Evolutionary conservation across 2,888 invertebrate species (phyloP), one percentile per base, ranked within the genome.

Genomic region (Hemaris fuciformis): DNA sequence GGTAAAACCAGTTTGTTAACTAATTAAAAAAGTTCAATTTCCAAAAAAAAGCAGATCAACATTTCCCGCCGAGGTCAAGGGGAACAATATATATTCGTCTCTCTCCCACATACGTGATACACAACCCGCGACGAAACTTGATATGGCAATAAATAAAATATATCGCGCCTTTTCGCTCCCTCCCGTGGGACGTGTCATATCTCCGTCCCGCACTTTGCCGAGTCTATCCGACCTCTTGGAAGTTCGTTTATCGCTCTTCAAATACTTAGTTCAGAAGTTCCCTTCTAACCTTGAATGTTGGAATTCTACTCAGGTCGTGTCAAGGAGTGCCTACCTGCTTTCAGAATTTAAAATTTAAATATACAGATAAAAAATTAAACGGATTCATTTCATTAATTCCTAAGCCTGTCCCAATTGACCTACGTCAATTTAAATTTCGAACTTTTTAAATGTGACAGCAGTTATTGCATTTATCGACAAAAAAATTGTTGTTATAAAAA

Each of bases 111-210:
- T 63, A 68, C 66, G 71, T 67, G 75, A 75, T 77, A 76, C 76
- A 71, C 75, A 82, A 73, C 80, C 74, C 72, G 74, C 75, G 75
- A 69, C 68, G 87, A 74, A 85, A 87, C 87, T 83, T 85, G 84
- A 91, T 91, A 90, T 82, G 86, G 87, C 81, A 89, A 88, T 91
- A 89, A 90, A 89, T 89, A 85, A 87, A 88, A 86, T 83, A 85
- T 79, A 76, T 77, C 68, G 60, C 60, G 60, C 77, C 60, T 60
- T 85, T 85, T 76, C 79, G 69, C 62, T 86, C 74, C 18, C 53
- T 25, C 42, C 15, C 42, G 58, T 13, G 48, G 60, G 57, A 42
- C 20, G 43, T 15, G 45, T 31, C 56, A 66, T 75, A 63, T 58
- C 22, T 63, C 71, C 56, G 67, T 88, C 87, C 76, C 80, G 72